phyloP scores from a whole-genome alignment of 2,888 invertebrate species.

The Aphidius colemani region DNA sequence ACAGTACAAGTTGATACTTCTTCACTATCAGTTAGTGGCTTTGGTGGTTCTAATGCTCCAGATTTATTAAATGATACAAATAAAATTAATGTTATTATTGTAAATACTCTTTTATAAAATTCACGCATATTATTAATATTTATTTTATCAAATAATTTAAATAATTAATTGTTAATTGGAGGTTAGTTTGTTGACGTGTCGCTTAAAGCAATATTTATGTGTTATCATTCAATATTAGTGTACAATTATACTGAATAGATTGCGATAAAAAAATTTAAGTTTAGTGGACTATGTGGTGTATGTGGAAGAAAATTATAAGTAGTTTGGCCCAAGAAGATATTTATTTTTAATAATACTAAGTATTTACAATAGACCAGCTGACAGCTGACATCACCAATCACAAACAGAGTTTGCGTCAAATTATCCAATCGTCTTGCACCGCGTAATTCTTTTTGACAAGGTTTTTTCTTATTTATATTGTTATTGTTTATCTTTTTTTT shows the following conservation, averaged over 20 bases:
- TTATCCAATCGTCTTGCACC: constrained; percentile 24
- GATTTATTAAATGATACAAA: constrained; percentile 29
- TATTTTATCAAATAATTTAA: constrained; percentile 8
- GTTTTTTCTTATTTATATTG: neutral
- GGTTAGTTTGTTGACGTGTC: too few relatives aligned
- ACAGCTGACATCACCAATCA: constrained; percentile 12
- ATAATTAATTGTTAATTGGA: neutral
- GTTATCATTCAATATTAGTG: too few relatives aligned
- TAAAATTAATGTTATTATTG: constrained; percentile 32
- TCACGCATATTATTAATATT: constrained; percentile 37
- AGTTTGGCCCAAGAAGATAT: neutral
- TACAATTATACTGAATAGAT: too few relatives aligned
- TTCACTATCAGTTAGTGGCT: constrained; percentile 52
- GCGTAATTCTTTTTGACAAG: constrained; percentile 14
- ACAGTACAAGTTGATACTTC: constrained; percentile 77
- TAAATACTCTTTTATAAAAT: constrained; percentile 18
- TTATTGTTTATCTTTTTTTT: too few relatives aligned
- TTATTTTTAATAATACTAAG: neutral
- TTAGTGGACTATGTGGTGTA: too few relatives aligned
- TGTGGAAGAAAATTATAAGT: too few relatives aligned
- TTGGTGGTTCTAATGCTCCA: constrained; percentile 17
- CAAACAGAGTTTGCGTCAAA: constrained; percentile 20
- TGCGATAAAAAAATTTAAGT: too few relatives aligned
- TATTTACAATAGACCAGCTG: neutral
- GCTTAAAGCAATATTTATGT: too few relatives aligned